Base-by-base conservation (phyloP, 2,888 invertebrate genomes). In the Oligia strigilis region DNA sequence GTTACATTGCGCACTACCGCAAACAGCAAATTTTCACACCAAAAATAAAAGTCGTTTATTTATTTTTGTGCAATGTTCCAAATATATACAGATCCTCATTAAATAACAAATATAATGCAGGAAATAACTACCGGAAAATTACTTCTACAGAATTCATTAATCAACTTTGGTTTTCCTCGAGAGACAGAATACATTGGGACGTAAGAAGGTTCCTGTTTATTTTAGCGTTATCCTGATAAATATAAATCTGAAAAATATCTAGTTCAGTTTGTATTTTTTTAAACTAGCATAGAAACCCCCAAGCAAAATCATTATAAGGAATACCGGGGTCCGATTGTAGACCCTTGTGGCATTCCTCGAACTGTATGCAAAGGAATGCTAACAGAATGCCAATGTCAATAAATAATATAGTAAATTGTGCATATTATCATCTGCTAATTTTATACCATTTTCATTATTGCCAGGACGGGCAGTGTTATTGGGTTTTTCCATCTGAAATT, bases 291-390 rank as follows among this genome's bases (percentile, higher is more conserved):
- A 11, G 13, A 13, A n/a, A 29, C 4, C 6, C 6, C 6, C 29
- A 36, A 52, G 9, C 4, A 72, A 60, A 40, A 49, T n/a, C 36
- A 75, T n/a, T 49, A 36, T 13, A 19, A 6, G 17, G 17, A 75
- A 46, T 60, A 13, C 2, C 3, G 4, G 40, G 4, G 65, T 4
- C 66, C 13, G 3, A 82, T 8, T 23, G 14, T 75, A 52, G 49
- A n/a, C 49, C 82, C 77, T 46, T 82, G 83, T 43, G 36, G 58
- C 13, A 80, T 75, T 75, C 82, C 65, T 49, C 52, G 36, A 40
- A 66, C 6, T 49, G 49, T 49, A 49, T 49, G n/a, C 13, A 29
- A 29, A 29, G 49, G 49, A 13, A 11, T 49, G 14, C 4, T 5
- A 55, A 19, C 0, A 0, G 3, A 55, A 55, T 55, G 55, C 19